Percentiles rank a stretch among this genome's conserved stretches.
Conservation (phyloP, 2,888 invertebrate species). For the Drosophila cognata region DNA sequence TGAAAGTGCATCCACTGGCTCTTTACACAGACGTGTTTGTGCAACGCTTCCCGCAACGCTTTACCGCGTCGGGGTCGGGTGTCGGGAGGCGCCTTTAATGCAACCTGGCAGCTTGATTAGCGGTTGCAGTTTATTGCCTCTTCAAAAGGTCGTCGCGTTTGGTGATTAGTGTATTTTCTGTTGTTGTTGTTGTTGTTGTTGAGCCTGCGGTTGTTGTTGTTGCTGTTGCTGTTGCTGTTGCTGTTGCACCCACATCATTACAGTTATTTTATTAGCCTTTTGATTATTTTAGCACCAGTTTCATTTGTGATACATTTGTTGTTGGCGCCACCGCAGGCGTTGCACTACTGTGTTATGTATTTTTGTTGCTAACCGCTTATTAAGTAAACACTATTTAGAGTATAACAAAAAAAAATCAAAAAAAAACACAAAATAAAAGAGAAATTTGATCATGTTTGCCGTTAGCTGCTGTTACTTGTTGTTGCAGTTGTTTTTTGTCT, state of each 20-base stretch:
- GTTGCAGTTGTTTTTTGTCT: background rate
- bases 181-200: slow-evolving; percentile 29
- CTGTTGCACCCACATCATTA: slow-evolving; percentile 50
- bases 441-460: slow-evolving; percentile 12
- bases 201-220: slow-evolving; percentile 13
- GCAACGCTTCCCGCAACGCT: slow-evolving; percentile 1
- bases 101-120: slow-evolving; percentile 75
- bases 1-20: slow-evolving; percentile 31
- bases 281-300: slow-evolving; percentile 49
- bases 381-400: slow-evolving; percentile 57
- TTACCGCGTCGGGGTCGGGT: background rate
- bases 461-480: background rate
- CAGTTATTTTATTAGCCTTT: slow-evolving; percentile 53
- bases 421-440: slow-evolving; percentile 22
- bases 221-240: slow-evolving; percentile 52
- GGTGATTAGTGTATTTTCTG: slow-evolving; percentile 37
- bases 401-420: slow-evolving; percentile 37
- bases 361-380: slow-evolving; percentile 71
- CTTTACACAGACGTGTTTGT: background rate
- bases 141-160: slow-evolving; percentile 67
- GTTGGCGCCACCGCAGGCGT: slow-evolving; percentile 38
- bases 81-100: slow-evolving; percentile 6
- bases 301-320: slow-evolving; percentile 33
- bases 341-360: background rate
- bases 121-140: slow-evolving; percentile 79